Conservation (phyloP, 2,797 vertebrate species). For the Anolis apletophallus region DNA sequence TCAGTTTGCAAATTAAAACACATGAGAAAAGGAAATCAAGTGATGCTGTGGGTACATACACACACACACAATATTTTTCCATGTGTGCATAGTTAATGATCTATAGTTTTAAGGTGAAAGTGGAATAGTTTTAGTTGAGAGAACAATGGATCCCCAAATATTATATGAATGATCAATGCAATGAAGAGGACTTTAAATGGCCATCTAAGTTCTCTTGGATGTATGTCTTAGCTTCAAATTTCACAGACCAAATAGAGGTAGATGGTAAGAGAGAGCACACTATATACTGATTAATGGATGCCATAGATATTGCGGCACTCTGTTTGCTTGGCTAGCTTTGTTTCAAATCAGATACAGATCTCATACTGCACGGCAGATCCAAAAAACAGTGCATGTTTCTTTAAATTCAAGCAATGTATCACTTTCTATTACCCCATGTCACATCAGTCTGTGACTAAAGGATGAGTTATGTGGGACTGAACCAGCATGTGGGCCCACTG, state of each 20-base stretch:
- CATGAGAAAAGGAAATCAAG: not conserved
- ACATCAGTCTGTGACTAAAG: slow-evolving; percentile 78
- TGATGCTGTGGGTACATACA: slow-evolving; percentile 1
- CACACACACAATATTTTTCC: not conserved
- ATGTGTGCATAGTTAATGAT: not conserved
- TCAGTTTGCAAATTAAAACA: not conserved
- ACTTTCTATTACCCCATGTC: slow-evolving; percentile 81
- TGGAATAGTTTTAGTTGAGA: slow-evolving; percentile 31
- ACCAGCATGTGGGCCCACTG: slow-evolving; percentile 70
- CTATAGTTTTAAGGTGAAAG: slow-evolving; percentile 35
- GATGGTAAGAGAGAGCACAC: slow-evolving; percentile 55
- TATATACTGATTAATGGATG: slow-evolving; percentile 80
- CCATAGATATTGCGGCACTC: slow-evolving; percentile 77
- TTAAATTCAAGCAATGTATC: slow-evolving; percentile 84
- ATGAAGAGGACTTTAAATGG: no score
- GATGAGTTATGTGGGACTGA: slow-evolving; percentile 80
- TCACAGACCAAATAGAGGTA: slow-evolving; percentile 52
- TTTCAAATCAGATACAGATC: slow-evolving; percentile 83
- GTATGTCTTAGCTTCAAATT: slow-evolving; percentile 67
- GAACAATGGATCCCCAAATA: slow-evolving; percentile 26
- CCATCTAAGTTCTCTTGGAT: slow-evolving; percentile 54
- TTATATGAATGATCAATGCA: slow-evolving; percentile 22
- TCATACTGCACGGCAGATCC: slow-evolving; percentile 74
- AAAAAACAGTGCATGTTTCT: slow-evolving; percentile 81
- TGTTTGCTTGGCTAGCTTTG: slow-evolving; percentile 83